These are phyloP conservation scores for Limonius californicus DNA, from an alignment of 1,140 invertebrate species.

Conservation along the genomic window DNA sequence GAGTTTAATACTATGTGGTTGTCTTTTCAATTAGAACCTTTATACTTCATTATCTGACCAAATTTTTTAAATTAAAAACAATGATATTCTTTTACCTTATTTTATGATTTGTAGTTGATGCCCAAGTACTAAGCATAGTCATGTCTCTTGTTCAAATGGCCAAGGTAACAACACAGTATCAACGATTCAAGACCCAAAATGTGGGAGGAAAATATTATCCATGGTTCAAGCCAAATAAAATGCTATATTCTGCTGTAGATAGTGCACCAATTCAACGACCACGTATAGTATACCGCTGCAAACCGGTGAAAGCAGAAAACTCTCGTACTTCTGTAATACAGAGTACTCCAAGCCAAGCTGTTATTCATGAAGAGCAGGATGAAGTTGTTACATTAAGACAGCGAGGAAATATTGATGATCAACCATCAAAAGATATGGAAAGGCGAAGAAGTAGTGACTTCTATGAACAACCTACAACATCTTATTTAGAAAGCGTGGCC, in stretches of 20 bases:
- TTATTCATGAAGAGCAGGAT: background rate
- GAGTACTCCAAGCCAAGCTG: no score
- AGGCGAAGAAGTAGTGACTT: conserved; percentile 38
- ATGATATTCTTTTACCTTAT: no score
- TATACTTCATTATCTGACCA: no score
- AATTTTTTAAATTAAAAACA: no score
- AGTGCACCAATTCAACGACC: background rate
- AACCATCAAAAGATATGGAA: background rate
- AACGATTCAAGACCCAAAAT: conserved; percentile 72
- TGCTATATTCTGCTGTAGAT: conserved; percentile 13
- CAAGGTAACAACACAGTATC: conserved; percentile 63
- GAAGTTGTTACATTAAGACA: background rate
- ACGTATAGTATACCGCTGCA: background rate
- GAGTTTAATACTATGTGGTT: no score
- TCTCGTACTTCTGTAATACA: background rate
- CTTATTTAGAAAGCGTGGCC: background rate
- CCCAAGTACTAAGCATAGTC: conserved; percentile 61
- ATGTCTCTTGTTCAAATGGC: conserved; percentile 64
- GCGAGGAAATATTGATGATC: background rate
- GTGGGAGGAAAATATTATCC: conserved; percentile 67
- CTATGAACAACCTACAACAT: conserved; percentile 32
- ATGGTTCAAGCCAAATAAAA: conserved; percentile 54
- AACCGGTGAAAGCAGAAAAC: background rate
- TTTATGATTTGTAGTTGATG: conserved; percentile 58
- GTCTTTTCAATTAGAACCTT: no score